Evolutionary conservation across 2,113 vertebrate species (phyloP).

Genomic region (Lepus europaeus): DNA sequence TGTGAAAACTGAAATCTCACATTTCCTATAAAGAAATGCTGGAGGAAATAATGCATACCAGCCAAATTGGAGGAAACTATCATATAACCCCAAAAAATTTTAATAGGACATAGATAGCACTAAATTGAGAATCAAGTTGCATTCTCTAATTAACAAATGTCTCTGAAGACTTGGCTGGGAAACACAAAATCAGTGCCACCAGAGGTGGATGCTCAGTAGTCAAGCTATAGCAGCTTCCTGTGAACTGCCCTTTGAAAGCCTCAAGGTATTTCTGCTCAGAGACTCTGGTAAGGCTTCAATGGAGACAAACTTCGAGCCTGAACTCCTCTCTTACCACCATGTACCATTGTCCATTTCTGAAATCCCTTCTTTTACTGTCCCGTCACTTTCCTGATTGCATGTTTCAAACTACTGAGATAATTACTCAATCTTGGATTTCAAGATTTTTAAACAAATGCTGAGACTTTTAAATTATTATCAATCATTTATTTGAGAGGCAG

Average conservation of each 20-base stretch:
- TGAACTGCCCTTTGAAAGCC: fast-evolving
- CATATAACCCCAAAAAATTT: neutral
- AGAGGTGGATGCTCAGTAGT: neutral
- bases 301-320: too few relatives aligned
- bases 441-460: constrained; percentile 25
- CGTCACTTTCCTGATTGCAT: neutral
- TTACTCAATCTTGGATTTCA: neutral
- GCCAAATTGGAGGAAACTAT: neutral
- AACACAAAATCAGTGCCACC: neutral
- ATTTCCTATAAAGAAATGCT: neutral
- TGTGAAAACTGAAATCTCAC: neutral
- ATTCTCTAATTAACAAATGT: neutral
- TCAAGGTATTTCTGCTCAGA: neutral
- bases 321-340: too few relatives aligned
- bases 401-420: neutral
- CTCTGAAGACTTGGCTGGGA: neutral
- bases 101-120: neutral
- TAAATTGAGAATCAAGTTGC: neutral
- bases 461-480: neutral
- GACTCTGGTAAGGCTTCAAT: neutral
- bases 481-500: too few relatives aligned
- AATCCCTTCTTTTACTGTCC: neutral
- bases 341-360: neutral
- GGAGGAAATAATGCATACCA: neutral
- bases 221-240: neutral